Conservation (phyloP, 2,888 invertebrate species). For the Vanessa cardui region DNA sequence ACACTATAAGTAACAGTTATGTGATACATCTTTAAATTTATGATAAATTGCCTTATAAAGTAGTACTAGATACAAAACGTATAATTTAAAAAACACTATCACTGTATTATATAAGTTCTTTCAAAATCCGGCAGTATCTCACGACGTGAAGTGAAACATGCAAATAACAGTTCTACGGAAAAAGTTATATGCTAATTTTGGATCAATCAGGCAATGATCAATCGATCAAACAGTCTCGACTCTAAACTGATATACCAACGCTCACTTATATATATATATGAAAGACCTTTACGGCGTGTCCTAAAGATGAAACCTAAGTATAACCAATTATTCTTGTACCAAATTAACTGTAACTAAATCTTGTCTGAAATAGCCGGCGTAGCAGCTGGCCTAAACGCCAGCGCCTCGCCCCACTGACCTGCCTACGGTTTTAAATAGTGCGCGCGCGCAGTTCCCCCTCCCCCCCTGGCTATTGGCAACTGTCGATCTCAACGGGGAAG, state of each 20-base stretch:
- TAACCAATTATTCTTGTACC: constrained; percentile 30
- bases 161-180: too few relatives aligned
- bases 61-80: too few relatives aligned
- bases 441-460: constrained; percentile 32
- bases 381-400: constrained; percentile 24
- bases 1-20: too few relatives aligned
- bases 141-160: too few relatives aligned
- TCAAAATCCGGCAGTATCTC: too few relatives aligned
- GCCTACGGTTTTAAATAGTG: constrained; percentile 51
- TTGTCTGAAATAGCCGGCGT: constrained; percentile 35
- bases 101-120: too few relatives aligned
- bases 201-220: too few relatives aligned
- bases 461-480: constrained; percentile 40
- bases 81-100: too few relatives aligned
- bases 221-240: too few relatives aligned
- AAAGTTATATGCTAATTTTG: too few relatives aligned
- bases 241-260: not conserved
- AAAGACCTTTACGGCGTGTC: not conserved
- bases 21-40: too few relatives aligned
- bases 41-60: too few relatives aligned
- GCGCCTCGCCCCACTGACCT: constrained; percentile 50
- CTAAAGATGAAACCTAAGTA: not conserved
- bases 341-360: constrained; percentile 44
- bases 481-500: constrained; percentile 39
- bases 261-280: not conserved